phyloP scores from a whole-genome alignment of 2,888 invertebrate species.

The Hirtodrosophila alboralis region DNA sequence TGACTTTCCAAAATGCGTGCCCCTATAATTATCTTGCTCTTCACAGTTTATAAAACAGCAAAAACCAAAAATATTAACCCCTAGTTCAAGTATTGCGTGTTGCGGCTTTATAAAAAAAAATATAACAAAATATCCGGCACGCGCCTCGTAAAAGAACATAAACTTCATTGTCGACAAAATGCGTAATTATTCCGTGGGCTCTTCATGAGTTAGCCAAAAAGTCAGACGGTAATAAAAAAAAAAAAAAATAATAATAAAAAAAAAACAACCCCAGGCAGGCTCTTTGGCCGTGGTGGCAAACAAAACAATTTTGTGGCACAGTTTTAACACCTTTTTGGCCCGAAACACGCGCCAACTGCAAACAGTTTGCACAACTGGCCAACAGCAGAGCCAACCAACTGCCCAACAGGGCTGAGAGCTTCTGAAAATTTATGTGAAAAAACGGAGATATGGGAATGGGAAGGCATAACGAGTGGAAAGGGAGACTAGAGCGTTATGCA shows the following conservation, averaged over 20 bases:
- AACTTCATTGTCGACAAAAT: conserved; percentile 77
- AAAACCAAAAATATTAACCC: conserved; percentile 48
- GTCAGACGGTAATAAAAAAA: conserved; percentile 57
- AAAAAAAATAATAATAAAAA: too few relatives aligned
- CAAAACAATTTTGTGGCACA: conserved; percentile 69
- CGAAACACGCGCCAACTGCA: conserved; percentile 64
- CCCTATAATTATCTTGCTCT: conserved; percentile 31
- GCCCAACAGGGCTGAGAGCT: conserved; percentile 27
- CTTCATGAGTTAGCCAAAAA: conserved; percentile 39
- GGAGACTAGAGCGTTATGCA: conserved; percentile 17
- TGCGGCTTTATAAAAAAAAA: conserved; percentile 31
- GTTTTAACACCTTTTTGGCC: conserved; percentile 72
- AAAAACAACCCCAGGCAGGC: conserved; percentile 62
- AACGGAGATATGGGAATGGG: conserved; percentile 32
- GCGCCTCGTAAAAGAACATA: conserved; percentile 67
- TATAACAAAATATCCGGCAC: conserved; percentile 51
- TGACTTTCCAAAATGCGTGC: conserved; percentile 14
- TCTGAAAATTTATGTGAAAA: conserved; percentile 50
- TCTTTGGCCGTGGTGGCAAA: conserved; percentile 12
- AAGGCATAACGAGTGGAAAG: conserved; percentile 3
- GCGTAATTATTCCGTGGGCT: conserved; percentile 60
- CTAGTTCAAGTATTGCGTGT: conserved; percentile 61
- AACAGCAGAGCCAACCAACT: conserved; percentile 9
- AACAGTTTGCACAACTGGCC: conserved; percentile 58
- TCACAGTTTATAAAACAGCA: conserved; percentile 41